Evolutionary conservation across 2,888 invertebrate species (phyloP).

Genomic region (Pterostichus madidus): DNA sequence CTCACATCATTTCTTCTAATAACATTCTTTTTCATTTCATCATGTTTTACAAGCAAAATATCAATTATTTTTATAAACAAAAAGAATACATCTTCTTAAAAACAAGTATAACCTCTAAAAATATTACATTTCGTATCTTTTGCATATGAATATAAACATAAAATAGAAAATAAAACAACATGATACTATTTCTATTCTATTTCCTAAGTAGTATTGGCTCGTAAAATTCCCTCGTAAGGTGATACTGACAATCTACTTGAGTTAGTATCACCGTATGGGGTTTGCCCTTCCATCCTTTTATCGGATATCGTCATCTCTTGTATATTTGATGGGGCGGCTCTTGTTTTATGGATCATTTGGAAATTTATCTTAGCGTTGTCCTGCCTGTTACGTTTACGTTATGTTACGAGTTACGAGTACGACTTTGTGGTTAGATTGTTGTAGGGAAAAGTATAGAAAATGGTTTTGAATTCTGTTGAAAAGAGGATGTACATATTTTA

Average conservation of each 20-base stretch:
- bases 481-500: too few species aligned
- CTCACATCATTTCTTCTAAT: too few species aligned
- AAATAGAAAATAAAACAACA: too few species aligned
- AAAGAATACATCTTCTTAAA: too few species aligned
- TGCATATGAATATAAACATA: too few species aligned
- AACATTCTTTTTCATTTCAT: too few species aligned
- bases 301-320: background rate
- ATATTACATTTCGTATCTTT: too few species aligned
- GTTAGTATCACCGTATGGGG: background rate
- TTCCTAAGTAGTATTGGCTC: conserved; percentile 5
- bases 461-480: too few species aligned
- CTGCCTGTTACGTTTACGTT: background rate
- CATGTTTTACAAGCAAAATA: too few species aligned
- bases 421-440: background rate
- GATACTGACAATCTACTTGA: background rate
- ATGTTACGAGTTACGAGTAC: background rate
- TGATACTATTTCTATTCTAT: background rate
- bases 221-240: conserved; percentile 7
- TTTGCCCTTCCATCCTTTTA: background rate
- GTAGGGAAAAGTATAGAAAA: too few species aligned
- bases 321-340: conserved; percentile 16
- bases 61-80: too few species aligned
- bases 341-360: conserved; percentile 26
- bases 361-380: conserved; percentile 12
- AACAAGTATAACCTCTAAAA: too few species aligned